Evolutionary conservation across 2,113 vertebrate species (phyloP), one percentile per base, ranked within the genome.

Genomic region (Elephas maximus): DNA sequence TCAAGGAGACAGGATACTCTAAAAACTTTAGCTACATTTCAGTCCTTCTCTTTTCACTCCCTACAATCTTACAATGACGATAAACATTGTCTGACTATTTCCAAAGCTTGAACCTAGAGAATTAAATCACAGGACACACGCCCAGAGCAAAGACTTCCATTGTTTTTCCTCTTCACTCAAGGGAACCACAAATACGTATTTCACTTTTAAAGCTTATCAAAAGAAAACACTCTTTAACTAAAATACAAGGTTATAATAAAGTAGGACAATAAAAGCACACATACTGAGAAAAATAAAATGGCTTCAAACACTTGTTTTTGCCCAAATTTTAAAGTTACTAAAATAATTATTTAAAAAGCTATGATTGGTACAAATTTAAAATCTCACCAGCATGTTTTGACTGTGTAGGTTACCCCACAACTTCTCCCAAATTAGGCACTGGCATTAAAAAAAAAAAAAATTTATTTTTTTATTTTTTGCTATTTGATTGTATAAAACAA

Each of bases 151-250:
- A 51, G 28, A 6, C 26, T 79, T 51, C 45, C 45, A 51, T 79
- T 14, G 15, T 51, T 51, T 51, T 48, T 48, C 71, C 18, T 30
- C 44, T 78, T 33, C 48, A 30, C 48, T 53, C 28, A 53, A 78
- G 48, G 48, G 28, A 79, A 84, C 37, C 11, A 60, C 71, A 92
- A 62, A 62, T 76, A 76, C 11, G 8, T 63, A 60, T 62, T 73
- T 91, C 21, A 57, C 5, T 62, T 91, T 73, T 45, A 73, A 73
- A 73, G 12, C 11, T 44, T 18, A 30, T 28, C 67, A 71, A 92
- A 90, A 89, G 10, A 88, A 88, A 84, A n/a, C 21, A 23, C 23
- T 78, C 15, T 48, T 93, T 79, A 84, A 87, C n/a, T 51, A 86
- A 93, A 81, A 33, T 26, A 44, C 33, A 78, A 63, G 9, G 51